phyloP scores from a whole-genome alignment of 2,888 invertebrate species.

The Amaurobius ferox region DNA sequence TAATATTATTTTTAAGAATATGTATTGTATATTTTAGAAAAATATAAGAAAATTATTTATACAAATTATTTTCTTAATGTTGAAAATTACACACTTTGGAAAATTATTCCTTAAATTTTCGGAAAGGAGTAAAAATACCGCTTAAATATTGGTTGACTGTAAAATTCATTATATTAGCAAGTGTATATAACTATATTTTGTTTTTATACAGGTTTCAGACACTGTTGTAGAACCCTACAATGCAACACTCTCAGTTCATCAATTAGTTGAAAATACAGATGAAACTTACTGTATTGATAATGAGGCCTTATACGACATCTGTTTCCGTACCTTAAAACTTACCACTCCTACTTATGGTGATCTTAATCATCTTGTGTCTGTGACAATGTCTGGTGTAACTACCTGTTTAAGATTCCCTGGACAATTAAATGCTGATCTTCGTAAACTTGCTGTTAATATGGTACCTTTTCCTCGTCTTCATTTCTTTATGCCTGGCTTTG shows the following conservation, averaged over 20 bases:
- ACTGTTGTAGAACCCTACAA: constrained; percentile 82
- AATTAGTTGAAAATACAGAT: constrained; percentile 91
- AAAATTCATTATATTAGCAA: too few species aligned
- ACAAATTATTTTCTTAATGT: too few species aligned
- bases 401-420: constrained; percentile 95
- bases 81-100: too few species aligned
- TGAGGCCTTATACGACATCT: constrained; percentile 81
- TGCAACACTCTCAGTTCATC: constrained; percentile 90
- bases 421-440: constrained; percentile 93
- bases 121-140: too few species aligned
- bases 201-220: constrained; percentile 82
- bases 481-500: constrained; percentile 75
- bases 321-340: constrained; percentile 84
- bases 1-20: too few species aligned
- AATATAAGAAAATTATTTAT: too few species aligned
- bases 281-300: constrained; percentile 94
- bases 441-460: constrained; percentile 96
- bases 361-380: constrained; percentile 79
- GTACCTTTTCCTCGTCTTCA: constrained; percentile 92
- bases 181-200: too few species aligned
- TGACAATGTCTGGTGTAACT: constrained; percentile 92
- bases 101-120: too few species aligned
- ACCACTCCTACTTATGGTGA: constrained; percentile 80
- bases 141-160: too few species aligned
- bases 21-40: too few species aligned